These are phyloP conservation scores for Glandiceps talaboti DNA, from an alignment of 53 echinoderm and acorn worm genomes.

Conservation along the genomic window DNA sequence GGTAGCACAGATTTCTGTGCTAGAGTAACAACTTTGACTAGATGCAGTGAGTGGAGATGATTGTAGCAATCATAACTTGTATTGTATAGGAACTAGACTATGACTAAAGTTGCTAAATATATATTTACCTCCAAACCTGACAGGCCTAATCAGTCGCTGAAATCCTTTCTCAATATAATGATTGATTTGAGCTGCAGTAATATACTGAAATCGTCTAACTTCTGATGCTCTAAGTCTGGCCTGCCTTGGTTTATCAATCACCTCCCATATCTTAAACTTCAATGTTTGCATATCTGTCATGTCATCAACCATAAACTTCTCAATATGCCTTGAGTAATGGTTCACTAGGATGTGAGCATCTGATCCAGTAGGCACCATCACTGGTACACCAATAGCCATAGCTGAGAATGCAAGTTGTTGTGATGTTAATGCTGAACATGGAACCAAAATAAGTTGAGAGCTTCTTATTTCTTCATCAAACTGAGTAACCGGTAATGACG, in stretches of 20 bases:
- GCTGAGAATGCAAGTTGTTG: not conserved
- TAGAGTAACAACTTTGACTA: too few species aligned
- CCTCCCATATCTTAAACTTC: not conserved
- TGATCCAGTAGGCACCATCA: not conserved
- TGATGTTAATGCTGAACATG: not conserved
- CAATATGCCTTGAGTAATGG: not conserved
- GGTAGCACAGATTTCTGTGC: too few species aligned
- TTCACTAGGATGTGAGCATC: not conserved
- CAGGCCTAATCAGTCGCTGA: not conserved
- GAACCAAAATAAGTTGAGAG: not conserved
- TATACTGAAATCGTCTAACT: not conserved
- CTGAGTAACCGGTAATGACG: not conserved
- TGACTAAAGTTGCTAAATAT: too few species aligned
- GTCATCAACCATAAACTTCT: not conserved
- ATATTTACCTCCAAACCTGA: not conserved
- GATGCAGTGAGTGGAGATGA: too few species aligned
- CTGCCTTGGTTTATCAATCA: not conserved
- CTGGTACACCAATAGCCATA: not conserved
- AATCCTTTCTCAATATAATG: not conserved
- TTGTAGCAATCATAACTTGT: too few species aligned
- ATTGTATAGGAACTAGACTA: too few species aligned
- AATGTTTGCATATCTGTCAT: not conserved
- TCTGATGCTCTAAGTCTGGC: not conserved
- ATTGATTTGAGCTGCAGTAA: not conserved
- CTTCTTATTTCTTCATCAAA: not conserved